Base-by-base conservation (phyloP, 1,140 invertebrate genomes). In the Ooceraea biroi region DNA sequence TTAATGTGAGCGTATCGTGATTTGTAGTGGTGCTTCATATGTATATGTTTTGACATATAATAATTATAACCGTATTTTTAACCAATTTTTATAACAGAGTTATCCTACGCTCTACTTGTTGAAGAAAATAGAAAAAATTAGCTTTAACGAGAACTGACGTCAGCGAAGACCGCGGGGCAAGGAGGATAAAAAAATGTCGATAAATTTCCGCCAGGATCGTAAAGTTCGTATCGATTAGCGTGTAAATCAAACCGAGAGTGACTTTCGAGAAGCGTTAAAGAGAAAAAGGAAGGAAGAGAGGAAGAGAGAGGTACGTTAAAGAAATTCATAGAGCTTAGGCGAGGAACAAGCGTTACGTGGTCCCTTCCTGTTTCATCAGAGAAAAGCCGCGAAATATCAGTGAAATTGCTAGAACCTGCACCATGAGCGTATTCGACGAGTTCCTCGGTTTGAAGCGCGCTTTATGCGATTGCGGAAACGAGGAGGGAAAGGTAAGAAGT, bases 401-500 rank as follows among this genome's bases (percentile, higher is more conserved):
- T 17, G 52, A 71, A 57, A 80, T 80, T 80, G 76, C 50, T 4
- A 25, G 36, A 69, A 46, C 48, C 58, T 76, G n/a, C 44, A 44
- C 17, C 41, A 25, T n/a, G 25, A 3, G 57, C 58, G 52, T 46
- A 80, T 58, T 71, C 76, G 22, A 80, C 65, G 36, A 69, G 36
- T 71, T 69, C 12, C 65, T 44, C 50, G 76, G 22, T 44, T 68
- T 22, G 65, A 55, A n/a, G 65, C 76, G 36, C 66, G 66, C 44
- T 85, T 83, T 76, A 83, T 84, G 41, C 78, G 52, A 87, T 71
- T 72, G 68, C 63, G 82, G 65, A 68, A 66, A 77, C 46, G 66
- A 71, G 52, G 61, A 50, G 58, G 63, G 63, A 84, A 72, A 80
- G 72, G 46, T 84, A 80, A 86, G 85, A 85, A 85, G 72, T 58